A percentile compares a stretch with the other conserved stretches of the same genome.
Evolutionary conservation across 2,113 vertebrate species (phyloP).

Genomic region (Mystacornis crossleyi): DNA sequence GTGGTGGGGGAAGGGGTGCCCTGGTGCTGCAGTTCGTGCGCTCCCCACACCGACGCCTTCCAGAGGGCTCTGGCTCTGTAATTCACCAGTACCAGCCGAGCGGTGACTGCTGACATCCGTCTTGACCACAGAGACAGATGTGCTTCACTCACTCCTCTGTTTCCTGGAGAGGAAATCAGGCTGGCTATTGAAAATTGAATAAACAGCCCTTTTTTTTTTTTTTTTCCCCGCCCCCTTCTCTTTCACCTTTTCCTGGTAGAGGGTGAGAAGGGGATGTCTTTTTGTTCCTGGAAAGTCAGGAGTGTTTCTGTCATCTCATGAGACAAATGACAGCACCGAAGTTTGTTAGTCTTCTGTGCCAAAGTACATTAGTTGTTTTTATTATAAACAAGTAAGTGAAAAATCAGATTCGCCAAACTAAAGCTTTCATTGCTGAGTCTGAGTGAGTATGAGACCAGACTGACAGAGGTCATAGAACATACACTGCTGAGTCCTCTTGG

Average conservation of each 20-base stretch:
- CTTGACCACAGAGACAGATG: not conserved
- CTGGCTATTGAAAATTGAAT: not conserved
- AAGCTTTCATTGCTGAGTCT: not conserved
- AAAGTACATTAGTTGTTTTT: not conserved
- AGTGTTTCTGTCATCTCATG: not conserved
- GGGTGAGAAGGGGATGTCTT: not conserved
- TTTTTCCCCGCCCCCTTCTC: fast-evolving
- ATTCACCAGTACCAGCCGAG: not conserved
- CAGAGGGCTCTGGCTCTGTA: not conserved
- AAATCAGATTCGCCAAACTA: not conserved
- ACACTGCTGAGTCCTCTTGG: not conserved
- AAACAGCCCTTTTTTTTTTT: not conserved
- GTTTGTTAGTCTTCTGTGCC: not conserved
- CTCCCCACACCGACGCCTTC: not conserved
- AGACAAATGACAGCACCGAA: not conserved
- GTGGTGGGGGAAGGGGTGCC: not conserved
- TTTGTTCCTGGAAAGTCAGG: not conserved
- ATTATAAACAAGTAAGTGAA: not conserved
- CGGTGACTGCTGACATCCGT: not conserved
- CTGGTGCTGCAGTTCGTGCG: not conserved
- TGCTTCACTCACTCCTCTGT: not conserved
- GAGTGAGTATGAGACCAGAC: not conserved
- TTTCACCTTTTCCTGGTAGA: not conserved
- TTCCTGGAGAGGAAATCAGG: not conserved
- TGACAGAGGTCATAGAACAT: not conserved